phyloP scores from a whole-genome alignment of 2,888 invertebrate species.

The Mamestra brassicae region DNA sequence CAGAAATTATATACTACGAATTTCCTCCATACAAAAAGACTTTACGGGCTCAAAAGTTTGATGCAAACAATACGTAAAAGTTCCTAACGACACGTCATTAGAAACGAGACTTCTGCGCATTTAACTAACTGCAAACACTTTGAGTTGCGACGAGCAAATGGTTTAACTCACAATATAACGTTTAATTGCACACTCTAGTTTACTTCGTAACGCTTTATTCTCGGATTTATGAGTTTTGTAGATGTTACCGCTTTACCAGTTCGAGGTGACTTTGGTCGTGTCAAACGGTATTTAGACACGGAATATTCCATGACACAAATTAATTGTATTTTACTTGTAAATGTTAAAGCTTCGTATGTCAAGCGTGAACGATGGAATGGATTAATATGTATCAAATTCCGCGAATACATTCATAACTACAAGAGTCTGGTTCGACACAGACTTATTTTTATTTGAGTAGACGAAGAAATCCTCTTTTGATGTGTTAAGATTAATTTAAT shows the following conservation, averaged over 20 bases:
- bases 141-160: slow-evolving; percentile 55
- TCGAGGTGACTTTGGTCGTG: slow-evolving; percentile 11
- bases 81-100: slow-evolving; percentile 5
- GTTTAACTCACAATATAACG: slow-evolving; percentile 55
- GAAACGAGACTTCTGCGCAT: slow-evolving; percentile 36
- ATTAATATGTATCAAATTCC: not conserved
- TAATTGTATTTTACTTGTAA: not conserved
- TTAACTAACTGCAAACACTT: slow-evolving; percentile 18
- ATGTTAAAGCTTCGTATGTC: too few relatives aligned
- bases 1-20: not conserved
- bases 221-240: slow-evolving; percentile 47
- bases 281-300: not conserved
- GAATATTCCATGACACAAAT: not conserved
- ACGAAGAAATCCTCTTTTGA: too few relatives aligned
- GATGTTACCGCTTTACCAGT: slow-evolving; percentile 25
- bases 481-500: too few relatives aligned
- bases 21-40: not conserved
- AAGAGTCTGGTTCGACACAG: too few relatives aligned
- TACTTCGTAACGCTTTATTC: slow-evolving; percentile 48
- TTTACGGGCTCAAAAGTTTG: not conserved
- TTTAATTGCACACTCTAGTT: slow-evolving; percentile 60
- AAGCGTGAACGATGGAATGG: not conserved
- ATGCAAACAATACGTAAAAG: not conserved
- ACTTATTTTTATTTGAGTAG: too few relatives aligned
- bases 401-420: too few relatives aligned